Base-by-base conservation (phyloP, 1,140 invertebrate species). In the Hypothenemus hampei region DNA sequence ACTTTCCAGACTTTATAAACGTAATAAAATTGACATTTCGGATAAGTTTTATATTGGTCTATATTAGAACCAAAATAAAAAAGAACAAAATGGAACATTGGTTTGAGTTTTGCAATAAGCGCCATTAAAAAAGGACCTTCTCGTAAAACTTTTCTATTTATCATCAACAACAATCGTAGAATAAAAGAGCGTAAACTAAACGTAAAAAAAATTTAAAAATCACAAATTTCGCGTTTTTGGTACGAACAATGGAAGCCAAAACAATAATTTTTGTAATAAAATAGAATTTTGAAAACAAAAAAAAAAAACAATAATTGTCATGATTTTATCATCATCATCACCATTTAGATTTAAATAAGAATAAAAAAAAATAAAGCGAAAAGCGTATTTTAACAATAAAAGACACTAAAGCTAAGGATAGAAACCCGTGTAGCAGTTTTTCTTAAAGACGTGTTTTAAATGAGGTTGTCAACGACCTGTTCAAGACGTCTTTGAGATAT, bases 101-200 rank as follows among this genome's bases (percentile, higher is more conserved):
- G 21, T 24, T 44, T 35, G n/a, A n/a, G n/a, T n/a, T n/a, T n/a
- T n/a, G n/a, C n/a, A 21, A 54, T 23, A 51, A 54, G 52, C 50
- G 46, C 55, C 47, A 55, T 55, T 52, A 53, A 57, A 60, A 60
- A 60, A 56, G 54, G 54, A 56, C 53, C 48, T 56, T 46, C 24
- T 44, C 33, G 19, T 49, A 57, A 45, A 48, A 56, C 35, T 50
- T 54, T 51, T 60, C 41, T 49, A 55, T 58, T 56, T 59, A 64
- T 64, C 63, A 65, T 64, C 65, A 65, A 67, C 64, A 67, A 67
- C 65, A 65, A 67, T 57, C 58, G 61, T 65, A 67, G 53, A 65
- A 61, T 61, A 57, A 63, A 58, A 59, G 48, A 53, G 7, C 33
- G n/a, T 50, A 62, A 60, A 62, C 46, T 40, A 50, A 56, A 26